A percentile compares a stretch with the other conserved stretches of the same genome.
Evolutionary conservation across 2,888 invertebrate genomes (phyloP).

Genomic region (Tetropium fuscum): DNA sequence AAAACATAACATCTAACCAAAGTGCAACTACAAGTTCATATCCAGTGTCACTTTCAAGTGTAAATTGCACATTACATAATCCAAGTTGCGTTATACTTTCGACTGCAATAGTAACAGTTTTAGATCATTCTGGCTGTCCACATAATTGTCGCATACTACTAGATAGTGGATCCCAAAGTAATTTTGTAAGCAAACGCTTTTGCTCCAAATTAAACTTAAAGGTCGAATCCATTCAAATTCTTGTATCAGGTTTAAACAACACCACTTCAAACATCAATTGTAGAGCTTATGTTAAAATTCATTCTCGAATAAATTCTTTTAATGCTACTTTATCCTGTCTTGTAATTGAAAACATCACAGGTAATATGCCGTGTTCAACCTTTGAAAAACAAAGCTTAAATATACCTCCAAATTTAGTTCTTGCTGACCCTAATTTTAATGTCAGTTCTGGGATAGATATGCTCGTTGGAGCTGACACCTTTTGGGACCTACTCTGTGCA

Average conservation of each 20-base stretch:
- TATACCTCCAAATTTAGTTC: conserved; percentile 11
- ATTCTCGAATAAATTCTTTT: conserved; percentile 6
- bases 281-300: not conserved
- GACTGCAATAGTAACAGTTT: not conserved
- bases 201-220: conserved; percentile 7
- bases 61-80: not conserved
- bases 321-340: conserved; percentile 2
- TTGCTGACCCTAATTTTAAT: conserved; percentile 16
- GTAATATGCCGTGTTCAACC: conserved; percentile 12
- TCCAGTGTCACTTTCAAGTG: not conserved
- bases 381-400: conserved; percentile 8
- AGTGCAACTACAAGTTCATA: not conserved
- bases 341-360: conserved; percentile 8
- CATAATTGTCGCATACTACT: conserved; percentile 1
- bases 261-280: conserved; percentile 1
- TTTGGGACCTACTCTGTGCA: conserved; percentile 20
- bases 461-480: conserved; percentile 17
- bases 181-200: not conserved
- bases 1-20: not conserved
- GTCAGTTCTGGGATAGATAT: conserved; percentile 15
- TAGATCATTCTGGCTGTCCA: not conserved
- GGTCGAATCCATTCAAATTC: not conserved
- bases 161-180: conserved; percentile 9
- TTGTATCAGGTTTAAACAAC: not conserved
- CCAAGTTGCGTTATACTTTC: conserved; percentile 8